phyloP scores from a whole-genome alignment of 1,140 invertebrate genomes.

The Chelonus insularis region DNA sequence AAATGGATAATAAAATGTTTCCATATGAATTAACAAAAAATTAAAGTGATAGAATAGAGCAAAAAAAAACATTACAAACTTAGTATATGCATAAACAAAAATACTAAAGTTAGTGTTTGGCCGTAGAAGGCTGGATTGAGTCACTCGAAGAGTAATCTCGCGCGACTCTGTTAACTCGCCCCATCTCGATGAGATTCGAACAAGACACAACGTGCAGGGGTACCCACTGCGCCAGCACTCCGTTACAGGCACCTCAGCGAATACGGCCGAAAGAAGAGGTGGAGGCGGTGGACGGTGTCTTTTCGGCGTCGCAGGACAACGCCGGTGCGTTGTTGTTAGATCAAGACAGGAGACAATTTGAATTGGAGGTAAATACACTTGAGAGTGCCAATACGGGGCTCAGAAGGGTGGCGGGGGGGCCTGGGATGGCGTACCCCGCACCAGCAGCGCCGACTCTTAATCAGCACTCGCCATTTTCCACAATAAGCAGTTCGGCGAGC shows the following conservation, averaged over 20 bases:
- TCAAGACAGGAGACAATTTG: constrained; percentile 37
- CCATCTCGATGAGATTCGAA: constrained; percentile 61
- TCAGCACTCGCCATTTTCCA: constrained; percentile 55
- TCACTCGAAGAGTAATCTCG: constrained; percentile 56
- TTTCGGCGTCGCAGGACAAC: constrained; percentile 14
- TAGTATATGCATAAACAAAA: constrained; percentile 13
- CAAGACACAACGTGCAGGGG: constrained; percentile 59
- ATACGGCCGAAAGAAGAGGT: constrained; percentile 41
- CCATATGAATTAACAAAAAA: no score
- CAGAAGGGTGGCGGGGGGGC: constrained; percentile 56
- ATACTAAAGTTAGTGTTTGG: background rate
- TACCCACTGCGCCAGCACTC: constrained; percentile 62
- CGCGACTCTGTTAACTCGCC: constrained; percentile 51
- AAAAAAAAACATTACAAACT: constrained; percentile 1
- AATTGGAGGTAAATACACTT: constrained; percentile 44
- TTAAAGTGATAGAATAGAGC: no score
- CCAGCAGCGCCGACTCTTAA: constrained; percentile 53
- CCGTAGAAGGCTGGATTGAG: constrained; percentile 36
- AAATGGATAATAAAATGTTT: no score
- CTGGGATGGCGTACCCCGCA: constrained; percentile 60
- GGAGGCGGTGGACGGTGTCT: constrained; percentile 39
- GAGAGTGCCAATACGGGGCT: constrained; percentile 57
- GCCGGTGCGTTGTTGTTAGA: constrained; percentile 11
- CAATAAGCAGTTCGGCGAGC: constrained; percentile 29
- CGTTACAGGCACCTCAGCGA: constrained; percentile 46